A percentile compares a stretch with the other conserved stretches of the same genome.
phyloP scores from a whole-genome alignment of 2,888 invertebrate species.

The Gymnocheta viridis region DNA sequence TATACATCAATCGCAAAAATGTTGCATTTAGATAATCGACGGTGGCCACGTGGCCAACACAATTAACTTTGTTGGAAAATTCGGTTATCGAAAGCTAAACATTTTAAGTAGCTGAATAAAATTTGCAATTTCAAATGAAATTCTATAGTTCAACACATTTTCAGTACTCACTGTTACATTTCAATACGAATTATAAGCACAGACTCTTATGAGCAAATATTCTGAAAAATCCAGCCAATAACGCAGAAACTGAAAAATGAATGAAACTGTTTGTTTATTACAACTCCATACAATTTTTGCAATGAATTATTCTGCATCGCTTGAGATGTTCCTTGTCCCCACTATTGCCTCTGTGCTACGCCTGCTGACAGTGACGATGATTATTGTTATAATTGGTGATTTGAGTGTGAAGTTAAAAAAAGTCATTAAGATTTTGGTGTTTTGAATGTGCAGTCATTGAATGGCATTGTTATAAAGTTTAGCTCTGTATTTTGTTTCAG shows the following conservation, averaged over 20 bases:
- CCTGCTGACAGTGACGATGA: slow-evolving; percentile 36
- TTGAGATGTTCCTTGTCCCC: slow-evolving; percentile 24
- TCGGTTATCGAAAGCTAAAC: too few relatives aligned
- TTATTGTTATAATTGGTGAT: slow-evolving; percentile 53
- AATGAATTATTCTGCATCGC: slow-evolving; percentile 43
- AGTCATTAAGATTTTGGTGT: slow-evolving; percentile 60
- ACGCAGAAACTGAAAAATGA: slow-evolving; percentile 64
- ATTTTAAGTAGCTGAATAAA: too few relatives aligned
- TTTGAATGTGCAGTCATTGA: slow-evolving; percentile 45
- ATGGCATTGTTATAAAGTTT: slow-evolving; percentile 12
- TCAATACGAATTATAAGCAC: slow-evolving; percentile 3
- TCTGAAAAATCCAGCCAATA: slow-evolving; percentile 22
- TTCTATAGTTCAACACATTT: neutral
- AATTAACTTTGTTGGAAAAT: too few relatives aligned
- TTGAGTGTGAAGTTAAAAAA: slow-evolving; percentile 62
- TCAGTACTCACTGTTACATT: slow-evolving; percentile 18
- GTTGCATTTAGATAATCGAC: too few relatives aligned
- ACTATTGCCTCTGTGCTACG: neutral
- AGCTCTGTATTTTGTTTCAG: neutral
- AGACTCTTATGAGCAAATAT: neutral
- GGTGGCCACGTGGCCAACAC: too few relatives aligned
- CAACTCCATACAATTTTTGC: slow-evolving; percentile 33
- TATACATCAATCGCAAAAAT: too few relatives aligned
- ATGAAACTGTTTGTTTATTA: slow-evolving; percentile 66
- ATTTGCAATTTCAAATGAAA: neutral